These are phyloP conservation scores for Hirtodrosophila trivittata DNA, from an alignment of 2,888 invertebrate genomes.

Conservation along the genomic window DNA sequence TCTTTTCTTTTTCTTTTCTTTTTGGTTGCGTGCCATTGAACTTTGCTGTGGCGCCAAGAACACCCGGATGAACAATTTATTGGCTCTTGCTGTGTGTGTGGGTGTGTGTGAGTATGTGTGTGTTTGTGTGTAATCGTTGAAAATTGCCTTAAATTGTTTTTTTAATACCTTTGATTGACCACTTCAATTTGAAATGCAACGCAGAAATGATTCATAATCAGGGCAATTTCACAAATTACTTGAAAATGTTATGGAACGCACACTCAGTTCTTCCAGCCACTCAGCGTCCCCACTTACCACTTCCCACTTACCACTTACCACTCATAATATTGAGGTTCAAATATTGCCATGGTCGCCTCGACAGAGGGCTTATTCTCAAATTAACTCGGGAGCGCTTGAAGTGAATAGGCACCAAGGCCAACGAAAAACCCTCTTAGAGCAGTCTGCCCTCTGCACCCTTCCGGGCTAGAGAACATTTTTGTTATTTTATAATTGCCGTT, in stretches of 20 bases:
- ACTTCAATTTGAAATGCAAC: constrained; percentile 38
- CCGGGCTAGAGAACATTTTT: constrained; percentile 54
- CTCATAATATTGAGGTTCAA: not conserved
- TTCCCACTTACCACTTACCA: not conserved
- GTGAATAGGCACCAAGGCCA: constrained; percentile 24
- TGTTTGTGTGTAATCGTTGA: constrained; percentile 1
- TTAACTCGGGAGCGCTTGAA: constrained; percentile 42
- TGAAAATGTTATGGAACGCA: not conserved
- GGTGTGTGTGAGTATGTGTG: not conserved
- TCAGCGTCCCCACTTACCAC: too few relatives aligned
- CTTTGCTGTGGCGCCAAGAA: constrained; percentile 42
- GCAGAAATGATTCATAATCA: constrained; percentile 16
- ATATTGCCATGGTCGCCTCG: not conserved
- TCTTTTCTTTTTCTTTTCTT: not conserved
- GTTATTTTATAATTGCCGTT: constrained; percentile 74
- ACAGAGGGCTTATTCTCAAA: constrained; percentile 35
- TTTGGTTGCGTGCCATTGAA: constrained; percentile 61
- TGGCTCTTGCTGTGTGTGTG: constrained; percentile 34
- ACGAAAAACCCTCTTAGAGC: not conserved
- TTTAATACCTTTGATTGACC: constrained; percentile 20
- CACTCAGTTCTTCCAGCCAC: too few relatives aligned
- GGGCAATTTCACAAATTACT: constrained; percentile 37
- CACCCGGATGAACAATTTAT: constrained; percentile 53
- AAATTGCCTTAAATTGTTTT: constrained; percentile 8
- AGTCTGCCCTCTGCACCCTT: constrained; percentile 15